Base-by-base conservation (phyloP, 2,797 vertebrate genomes). In the Acanthurus tractus region DNA sequence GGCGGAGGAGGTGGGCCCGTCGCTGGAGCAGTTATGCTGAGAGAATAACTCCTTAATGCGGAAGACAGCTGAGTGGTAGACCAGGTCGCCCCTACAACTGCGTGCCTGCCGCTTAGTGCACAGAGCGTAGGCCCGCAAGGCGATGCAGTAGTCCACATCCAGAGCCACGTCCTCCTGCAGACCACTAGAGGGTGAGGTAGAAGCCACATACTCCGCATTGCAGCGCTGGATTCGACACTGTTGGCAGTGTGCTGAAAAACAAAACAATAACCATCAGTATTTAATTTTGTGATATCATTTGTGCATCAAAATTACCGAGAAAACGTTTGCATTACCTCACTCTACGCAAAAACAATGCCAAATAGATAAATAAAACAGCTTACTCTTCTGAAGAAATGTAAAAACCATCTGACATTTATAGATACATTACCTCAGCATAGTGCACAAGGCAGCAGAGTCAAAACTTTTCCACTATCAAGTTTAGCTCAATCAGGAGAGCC, bases 21-120 rank as follows among this genome's bases (percentile, higher is more conserved):
- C 95, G 3, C 92, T 96, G 83, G 96, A 96, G 92, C 96, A 97
- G 92, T 96, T 96, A 74, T 95, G 93, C 86, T 96, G 95, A 23
- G 91, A 90, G 82, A 96, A 95, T 68, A 96, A 91, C 88, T 97
- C 96, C 87, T 95, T 96, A 65, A 96, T 96, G 67, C 94, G 92
- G 64, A 96, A 95, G 49, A 95, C 95, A 0, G 95, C 94, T 0
- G 96, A 96, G 85, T 96, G 96, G 89, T 96, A 96, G 76, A 96
- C 94, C 66, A 96, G 90, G 90, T 96, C 94, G 0, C 96, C 96
- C 20, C 95, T 84, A 59, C 95, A 96, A 74, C 92, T 93, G 46
- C 94, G 94, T 0, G 95, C 95, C 13, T 95, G 96, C 34, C 95
- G 93, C 1, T 90, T 89, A 63, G 95, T 96, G 85, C 96, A 97